phyloP scores from a whole-genome alignment of 2,888 invertebrate genomes.

The Selenia dentaria region DNA sequence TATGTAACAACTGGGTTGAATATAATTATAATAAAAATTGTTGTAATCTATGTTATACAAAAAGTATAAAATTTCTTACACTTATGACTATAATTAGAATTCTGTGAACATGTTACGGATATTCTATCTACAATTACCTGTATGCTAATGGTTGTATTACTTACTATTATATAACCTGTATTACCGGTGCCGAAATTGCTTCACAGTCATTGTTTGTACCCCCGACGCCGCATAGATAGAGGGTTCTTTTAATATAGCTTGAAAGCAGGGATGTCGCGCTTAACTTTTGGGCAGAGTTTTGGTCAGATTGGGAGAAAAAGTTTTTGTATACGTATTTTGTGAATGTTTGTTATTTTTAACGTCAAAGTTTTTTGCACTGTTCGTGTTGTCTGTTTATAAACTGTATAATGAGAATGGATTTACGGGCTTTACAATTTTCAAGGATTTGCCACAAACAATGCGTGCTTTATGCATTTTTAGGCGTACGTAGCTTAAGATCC shows the following conservation, averaged over 20 bases:
- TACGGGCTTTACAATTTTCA: too few relatives aligned
- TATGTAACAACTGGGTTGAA: too few relatives aligned
- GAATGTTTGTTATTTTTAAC: slow-evolving; percentile 28
- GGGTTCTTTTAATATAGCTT: slow-evolving; percentile 26
- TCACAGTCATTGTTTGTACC: slow-evolving; percentile 21
- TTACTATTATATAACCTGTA: too few relatives aligned
- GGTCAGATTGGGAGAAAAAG: slow-evolving; percentile 29
- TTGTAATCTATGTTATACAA: too few relatives aligned
- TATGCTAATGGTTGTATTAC: not conserved
- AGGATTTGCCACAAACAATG: too few relatives aligned
- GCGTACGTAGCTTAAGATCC: too few relatives aligned
- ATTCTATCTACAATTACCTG: slow-evolving; percentile 4
- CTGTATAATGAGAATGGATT: too few relatives aligned
- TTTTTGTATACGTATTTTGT: slow-evolving; percentile 29
- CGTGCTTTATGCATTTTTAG: too few relatives aligned
- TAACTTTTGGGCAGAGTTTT: slow-evolving; percentile 33
- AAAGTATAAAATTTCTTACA: too few relatives aligned
- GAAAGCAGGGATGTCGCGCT: slow-evolving; percentile 27
- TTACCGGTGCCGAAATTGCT: slow-evolving; percentile 4
- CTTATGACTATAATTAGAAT: too few relatives aligned
- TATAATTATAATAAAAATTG: too few relatives aligned
- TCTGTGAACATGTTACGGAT: not conserved
- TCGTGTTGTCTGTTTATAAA: slow-evolving; percentile 8
- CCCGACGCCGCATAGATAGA: slow-evolving; percentile 20
- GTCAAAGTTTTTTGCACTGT: slow-evolving; percentile 9